Conservation (phyloP, 1,140 invertebrate species). For the Pseudachorutes palmiensis region DNA sequence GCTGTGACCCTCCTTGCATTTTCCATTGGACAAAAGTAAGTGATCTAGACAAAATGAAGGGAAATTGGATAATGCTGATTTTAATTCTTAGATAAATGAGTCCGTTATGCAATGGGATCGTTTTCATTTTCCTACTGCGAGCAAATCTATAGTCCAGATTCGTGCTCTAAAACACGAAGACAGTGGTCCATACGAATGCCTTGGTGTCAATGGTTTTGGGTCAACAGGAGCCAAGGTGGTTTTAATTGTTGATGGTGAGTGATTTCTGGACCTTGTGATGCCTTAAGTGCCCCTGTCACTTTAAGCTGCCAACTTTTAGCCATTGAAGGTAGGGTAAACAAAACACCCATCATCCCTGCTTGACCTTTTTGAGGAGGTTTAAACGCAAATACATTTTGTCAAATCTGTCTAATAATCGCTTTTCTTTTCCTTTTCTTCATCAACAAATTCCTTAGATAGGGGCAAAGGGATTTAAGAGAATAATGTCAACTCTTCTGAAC, state of each 20-base stretch:
- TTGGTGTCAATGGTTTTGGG: constrained; percentile 24
- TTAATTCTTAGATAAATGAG: background rate
- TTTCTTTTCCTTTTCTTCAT: too few relatives aligned
- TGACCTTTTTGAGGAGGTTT: too few relatives aligned
- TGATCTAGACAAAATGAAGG: background rate
- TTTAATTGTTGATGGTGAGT: background rate
- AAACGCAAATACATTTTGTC: too few relatives aligned
- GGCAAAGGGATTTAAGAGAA: too few relatives aligned
- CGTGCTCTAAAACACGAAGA: constrained; percentile 28
- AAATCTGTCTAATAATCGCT: too few relatives aligned
- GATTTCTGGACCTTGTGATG: background rate
- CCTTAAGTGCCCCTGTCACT: too few relatives aligned
- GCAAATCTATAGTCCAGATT: constrained; percentile 22
- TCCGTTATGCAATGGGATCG: constrained; percentile 7
- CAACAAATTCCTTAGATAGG: too few relatives aligned
- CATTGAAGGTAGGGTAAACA: too few relatives aligned
- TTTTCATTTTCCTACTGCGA: constrained; percentile 15
- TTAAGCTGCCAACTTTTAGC: too few relatives aligned
- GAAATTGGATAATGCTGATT: constrained; percentile 13
- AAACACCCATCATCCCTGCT: too few relatives aligned
- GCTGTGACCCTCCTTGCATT: constrained; percentile 2
- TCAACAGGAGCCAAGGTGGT: background rate
- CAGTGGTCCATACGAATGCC: constrained; percentile 26
- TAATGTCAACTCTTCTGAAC: too few relatives aligned
- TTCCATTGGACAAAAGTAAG: constrained; percentile 28